These are phyloP conservation scores for Brachypterus glaber DNA, from an alignment of 2,888 invertebrate species.

Conservation along the genomic window DNA sequence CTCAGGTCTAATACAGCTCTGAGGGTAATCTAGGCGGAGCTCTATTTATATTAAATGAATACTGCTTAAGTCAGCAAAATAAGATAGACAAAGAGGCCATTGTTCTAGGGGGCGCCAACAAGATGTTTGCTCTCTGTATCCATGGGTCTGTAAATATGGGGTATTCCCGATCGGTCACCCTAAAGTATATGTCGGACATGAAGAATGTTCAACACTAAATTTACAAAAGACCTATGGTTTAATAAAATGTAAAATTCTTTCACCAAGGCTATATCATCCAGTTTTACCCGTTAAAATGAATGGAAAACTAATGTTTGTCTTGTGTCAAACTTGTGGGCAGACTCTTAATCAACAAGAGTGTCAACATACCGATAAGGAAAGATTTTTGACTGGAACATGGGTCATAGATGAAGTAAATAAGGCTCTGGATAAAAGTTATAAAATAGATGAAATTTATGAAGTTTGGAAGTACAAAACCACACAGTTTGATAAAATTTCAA, in stretches of 20 bases:
- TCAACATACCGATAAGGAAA: slow-evolving; percentile 24
- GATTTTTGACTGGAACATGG: slow-evolving; percentile 23
- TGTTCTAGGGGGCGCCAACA: no score
- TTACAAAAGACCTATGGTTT: slow-evolving; percentile 13
- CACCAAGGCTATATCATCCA: slow-evolving; percentile 24
- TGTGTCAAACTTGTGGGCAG: slow-evolving; percentile 29
- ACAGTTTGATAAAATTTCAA: slow-evolving; percentile 17
- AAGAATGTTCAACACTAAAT: slow-evolving; percentile 15
- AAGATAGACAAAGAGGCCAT: no score
- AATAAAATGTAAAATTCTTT: slow-evolving; percentile 20
- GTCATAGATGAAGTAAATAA: slow-evolving; percentile 27
- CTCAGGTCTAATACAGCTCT: no score
- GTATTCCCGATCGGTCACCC: slow-evolving; percentile 29
- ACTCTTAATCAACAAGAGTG: slow-evolving; percentile 21
- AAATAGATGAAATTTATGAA: slow-evolving; percentile 26
- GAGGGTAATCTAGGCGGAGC: no score
- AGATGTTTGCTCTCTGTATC: no score
- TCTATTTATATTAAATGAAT: no score
- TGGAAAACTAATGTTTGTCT: slow-evolving; percentile 26
- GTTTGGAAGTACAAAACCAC: slow-evolving; percentile 30
- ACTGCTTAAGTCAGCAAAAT: no score
- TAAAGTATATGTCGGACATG: slow-evolving; percentile 11
- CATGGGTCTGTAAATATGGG: slow-evolving; percentile 25
- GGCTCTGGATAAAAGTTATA: slow-evolving; percentile 28
- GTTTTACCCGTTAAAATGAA: slow-evolving; percentile 27